Evolutionary conservation across 1,140 invertebrate species (phyloP).

Genomic region (Eufriesea mexicana): DNA sequence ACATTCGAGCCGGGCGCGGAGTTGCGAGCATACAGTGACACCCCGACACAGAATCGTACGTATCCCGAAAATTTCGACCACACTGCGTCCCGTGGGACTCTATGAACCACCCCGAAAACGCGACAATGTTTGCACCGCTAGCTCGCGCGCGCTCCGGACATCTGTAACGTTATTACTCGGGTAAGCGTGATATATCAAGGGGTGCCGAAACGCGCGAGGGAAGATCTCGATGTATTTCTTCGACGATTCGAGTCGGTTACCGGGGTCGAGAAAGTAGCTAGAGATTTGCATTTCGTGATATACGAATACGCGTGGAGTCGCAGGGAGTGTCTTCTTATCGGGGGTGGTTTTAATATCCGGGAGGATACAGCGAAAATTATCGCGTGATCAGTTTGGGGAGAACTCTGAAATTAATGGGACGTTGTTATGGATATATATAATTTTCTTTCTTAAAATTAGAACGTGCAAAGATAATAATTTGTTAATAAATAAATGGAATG

Average conservation of each 20-base stretch:
- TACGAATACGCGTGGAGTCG: too few species aligned
- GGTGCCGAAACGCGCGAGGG: not conserved
- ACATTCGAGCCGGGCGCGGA: not conserved
- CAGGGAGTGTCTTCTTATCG: too few species aligned
- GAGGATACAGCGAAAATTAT: too few species aligned
- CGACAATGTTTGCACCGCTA: not conserved
- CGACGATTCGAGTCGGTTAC: not conserved
- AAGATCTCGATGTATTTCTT: not conserved
- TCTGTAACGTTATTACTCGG: not conserved
- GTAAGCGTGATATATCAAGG: too few species aligned
- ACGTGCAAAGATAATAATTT: too few species aligned
- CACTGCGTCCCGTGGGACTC: not conserved
- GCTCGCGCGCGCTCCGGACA: not conserved
- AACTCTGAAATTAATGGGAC: too few species aligned
- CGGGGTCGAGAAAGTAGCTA: not conserved
- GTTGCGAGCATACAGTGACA: not conserved
- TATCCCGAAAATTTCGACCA: slow-evolving; percentile 12
- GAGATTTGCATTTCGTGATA: too few species aligned
- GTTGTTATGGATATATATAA: too few species aligned
- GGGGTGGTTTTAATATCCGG: too few species aligned
- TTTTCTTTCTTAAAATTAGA: too few species aligned
- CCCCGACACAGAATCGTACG: not conserved
- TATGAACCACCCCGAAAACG: not conserved
- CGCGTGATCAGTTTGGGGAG: too few species aligned
- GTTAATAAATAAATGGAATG: too few species aligned